phyloP scores from a whole-genome alignment of 2,888 invertebrate species.

The Ochlodes sylvanus region DNA sequence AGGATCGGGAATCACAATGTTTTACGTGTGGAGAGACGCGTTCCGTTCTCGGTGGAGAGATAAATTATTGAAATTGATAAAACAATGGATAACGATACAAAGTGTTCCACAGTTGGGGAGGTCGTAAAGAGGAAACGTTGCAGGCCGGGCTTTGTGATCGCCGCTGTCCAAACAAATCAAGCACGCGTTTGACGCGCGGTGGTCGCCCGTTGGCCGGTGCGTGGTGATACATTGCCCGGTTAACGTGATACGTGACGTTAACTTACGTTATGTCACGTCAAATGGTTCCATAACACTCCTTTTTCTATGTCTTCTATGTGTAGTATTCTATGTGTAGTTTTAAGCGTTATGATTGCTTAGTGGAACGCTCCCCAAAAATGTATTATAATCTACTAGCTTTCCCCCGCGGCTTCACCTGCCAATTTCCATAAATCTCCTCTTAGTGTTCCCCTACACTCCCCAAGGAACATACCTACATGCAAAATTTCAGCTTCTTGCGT shows the following conservation, averaged over 20 bases:
- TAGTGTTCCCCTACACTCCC: no score
- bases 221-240: background rate
- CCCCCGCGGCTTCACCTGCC: no score
- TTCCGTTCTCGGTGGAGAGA: conserved; percentile 72
- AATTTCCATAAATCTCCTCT: no score
- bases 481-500: no score
- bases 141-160: conserved; percentile 78
- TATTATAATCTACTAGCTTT: no score
- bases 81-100: conserved; percentile 79
- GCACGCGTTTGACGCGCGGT: conserved; percentile 48
- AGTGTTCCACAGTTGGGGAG: conserved; percentile 79
- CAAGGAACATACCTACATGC: no score
- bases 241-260: background rate
- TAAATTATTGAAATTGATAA: conserved; percentile 84
- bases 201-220: no score
- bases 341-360: no score
- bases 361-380: no score
- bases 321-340: no score
- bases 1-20: conserved; percentile 65
- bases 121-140: conserved; percentile 80
- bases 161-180: conserved; percentile 79
- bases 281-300: background rate
- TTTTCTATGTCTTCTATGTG: no score
- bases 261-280: background rate
- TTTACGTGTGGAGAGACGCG: conserved; percentile 70